Percentiles rank a stretch among this genome's conserved stretches.
Evolutionary conservation across 2,888 invertebrate species (phyloP).

Genomic region (Abrostola triplasia): DNA sequence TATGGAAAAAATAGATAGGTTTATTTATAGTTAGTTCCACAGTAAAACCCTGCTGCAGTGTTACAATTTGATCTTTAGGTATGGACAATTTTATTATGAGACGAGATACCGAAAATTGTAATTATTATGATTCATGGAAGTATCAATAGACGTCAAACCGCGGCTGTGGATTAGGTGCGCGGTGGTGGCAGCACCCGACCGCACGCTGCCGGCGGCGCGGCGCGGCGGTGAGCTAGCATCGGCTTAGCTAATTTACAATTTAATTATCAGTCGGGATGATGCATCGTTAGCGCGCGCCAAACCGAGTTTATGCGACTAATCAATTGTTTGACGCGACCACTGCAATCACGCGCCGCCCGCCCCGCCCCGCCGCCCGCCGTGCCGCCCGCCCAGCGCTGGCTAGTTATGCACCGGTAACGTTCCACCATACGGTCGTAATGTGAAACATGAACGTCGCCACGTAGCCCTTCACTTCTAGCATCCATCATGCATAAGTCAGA

Average conservation of each 20-base stretch:
- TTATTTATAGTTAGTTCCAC: constrained; percentile 35
- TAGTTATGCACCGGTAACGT: constrained; percentile 32
- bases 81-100: no score
- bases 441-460: constrained; percentile 41
- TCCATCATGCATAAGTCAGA: constrained; percentile 40
- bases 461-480: constrained; percentile 37
- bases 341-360: constrained; percentile 83
- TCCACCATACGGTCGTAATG: constrained; percentile 26
- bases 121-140: constrained; percentile 33
- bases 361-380: constrained; percentile 63
- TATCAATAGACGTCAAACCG: constrained; percentile 61
- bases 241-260: constrained; percentile 88
- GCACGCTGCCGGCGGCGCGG: constrained; percentile 62
- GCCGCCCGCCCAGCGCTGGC: constrained; percentile 47
- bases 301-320: constrained; percentile 89
- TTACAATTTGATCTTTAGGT: background rate
- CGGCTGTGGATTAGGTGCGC: constrained; percentile 51
- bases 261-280: constrained; percentile 87
- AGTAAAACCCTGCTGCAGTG: constrained; percentile 8
- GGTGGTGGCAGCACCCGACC: constrained; percentile 42
- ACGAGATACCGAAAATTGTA: background rate
- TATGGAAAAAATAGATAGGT: constrained; percentile 42
- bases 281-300: constrained; percentile 88
- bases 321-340: constrained; percentile 88
- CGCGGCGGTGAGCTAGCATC: constrained; percentile 77